phyloP scores from a whole-genome alignment of 2,797 vertebrate species.

The Sebastes wilsoni region DNA sequence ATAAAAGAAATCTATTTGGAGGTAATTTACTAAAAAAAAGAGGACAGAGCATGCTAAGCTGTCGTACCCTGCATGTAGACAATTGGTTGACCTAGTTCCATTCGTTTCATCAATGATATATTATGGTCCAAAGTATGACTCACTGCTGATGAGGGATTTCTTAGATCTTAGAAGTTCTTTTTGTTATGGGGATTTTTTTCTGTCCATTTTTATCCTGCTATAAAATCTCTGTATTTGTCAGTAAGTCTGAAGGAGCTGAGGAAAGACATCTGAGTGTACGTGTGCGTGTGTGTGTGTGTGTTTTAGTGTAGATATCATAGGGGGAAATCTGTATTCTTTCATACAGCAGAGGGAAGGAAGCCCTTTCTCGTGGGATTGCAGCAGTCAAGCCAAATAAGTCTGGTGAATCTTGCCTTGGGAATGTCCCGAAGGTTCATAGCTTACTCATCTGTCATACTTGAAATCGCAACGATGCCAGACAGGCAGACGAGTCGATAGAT shows the following conservation, averaged over 20 bases:
- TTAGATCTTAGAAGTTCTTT: background rate
- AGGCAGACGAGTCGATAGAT: conserved; percentile 2
- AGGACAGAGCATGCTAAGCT: background rate
- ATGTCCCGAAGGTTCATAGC: conserved; percentile 22
- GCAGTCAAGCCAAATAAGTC: conserved; percentile 23
- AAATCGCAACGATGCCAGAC: conserved; percentile 7
- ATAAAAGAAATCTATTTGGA: background rate
- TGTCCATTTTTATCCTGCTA: background rate
- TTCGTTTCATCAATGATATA: background rate
- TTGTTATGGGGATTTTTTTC: background rate
- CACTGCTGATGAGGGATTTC: background rate
- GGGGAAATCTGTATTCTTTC: conserved; percentile 3
- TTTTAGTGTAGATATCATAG: background rate
- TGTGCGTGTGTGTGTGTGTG: background rate
- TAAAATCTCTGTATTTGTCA: background rate
- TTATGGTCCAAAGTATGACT: background rate
- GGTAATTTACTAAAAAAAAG: background rate
- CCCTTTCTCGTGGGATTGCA: background rate
- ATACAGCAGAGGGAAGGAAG: background rate
- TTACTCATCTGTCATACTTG: conserved; percentile 21
- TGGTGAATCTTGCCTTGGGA: conserved; percentile 12
- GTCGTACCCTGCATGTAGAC: background rate
- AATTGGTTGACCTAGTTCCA: background rate
- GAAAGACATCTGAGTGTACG: background rate
- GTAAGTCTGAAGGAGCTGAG: background rate